phyloP scores from a whole-genome alignment of 2,888 invertebrate species.

The Ophioninae sp. region DNA sequence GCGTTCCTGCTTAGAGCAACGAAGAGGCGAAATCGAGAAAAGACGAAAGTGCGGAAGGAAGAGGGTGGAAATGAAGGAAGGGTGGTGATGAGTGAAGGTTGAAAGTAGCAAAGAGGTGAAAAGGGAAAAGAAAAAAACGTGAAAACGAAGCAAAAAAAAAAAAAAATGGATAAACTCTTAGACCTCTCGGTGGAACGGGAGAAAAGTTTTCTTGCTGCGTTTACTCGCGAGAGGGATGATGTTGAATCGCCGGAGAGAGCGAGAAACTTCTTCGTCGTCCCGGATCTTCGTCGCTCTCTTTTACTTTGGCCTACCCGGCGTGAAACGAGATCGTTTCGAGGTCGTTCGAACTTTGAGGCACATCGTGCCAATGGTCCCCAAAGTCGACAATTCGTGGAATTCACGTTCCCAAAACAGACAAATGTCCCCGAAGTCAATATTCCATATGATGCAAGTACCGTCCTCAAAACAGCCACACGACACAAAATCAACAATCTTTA shows the following conservation, averaged over 20 bases:
- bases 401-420: too few species aligned
- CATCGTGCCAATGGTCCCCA: too few species aligned
- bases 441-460: too few species aligned
- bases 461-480: too few species aligned
- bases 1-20: not conserved
- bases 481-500: too few species aligned
- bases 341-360: too few species aligned
- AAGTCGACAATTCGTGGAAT: too few species aligned
- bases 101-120: slow-evolving; percentile 23
- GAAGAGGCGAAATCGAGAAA: slow-evolving; percentile 12
- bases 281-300: slow-evolving; percentile 11
- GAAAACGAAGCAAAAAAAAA: slow-evolving; percentile 8
- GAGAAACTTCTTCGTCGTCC: slow-evolving; percentile 31
- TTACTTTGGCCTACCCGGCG: not conserved
- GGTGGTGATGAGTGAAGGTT: slow-evolving; percentile 21
- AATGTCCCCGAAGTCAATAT: too few species aligned
- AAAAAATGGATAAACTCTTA: slow-evolving; percentile 38
- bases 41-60: slow-evolving; percentile 20
- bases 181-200: slow-evolving; percentile 39
- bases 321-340: too few species aligned
- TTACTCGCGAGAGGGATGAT: slow-evolving; percentile 27
- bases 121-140: not conserved
- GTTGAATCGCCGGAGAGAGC: slow-evolving; percentile 41
- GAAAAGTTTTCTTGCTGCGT: slow-evolving; percentile 34
- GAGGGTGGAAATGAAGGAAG: slow-evolving; percentile 15